Conservation (phyloP, 2,888 invertebrate genomes). For the Amorpha juglandis region DNA sequence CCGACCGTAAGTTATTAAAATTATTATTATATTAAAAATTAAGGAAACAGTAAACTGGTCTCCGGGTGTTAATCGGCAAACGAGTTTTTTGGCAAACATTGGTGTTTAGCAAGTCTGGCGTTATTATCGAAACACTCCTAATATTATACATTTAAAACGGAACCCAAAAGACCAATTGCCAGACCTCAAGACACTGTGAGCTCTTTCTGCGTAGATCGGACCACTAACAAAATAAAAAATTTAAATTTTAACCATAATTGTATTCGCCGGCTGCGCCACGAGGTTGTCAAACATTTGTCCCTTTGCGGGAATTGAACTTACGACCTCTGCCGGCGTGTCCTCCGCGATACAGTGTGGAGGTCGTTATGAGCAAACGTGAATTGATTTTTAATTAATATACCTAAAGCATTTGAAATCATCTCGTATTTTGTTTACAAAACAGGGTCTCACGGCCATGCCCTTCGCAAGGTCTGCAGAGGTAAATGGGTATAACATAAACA, state of each 20-base stretch:
- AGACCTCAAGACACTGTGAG: too few relatives aligned
- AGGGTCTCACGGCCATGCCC: not conserved
- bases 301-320: not conserved
- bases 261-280: too few relatives aligned
- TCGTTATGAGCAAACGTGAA: not conserved
- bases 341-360: not conserved
- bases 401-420: too few relatives aligned
- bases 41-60: not conserved
- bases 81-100: not conserved
- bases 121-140: not conserved
- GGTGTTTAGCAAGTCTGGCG: not conserved
- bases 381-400: not conserved
- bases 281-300: not conserved
- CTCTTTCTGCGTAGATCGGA: too few relatives aligned
- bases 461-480: too few relatives aligned
- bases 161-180: too few relatives aligned
- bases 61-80: not conserved
- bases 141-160: too few relatives aligned
- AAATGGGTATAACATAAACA: too few relatives aligned
- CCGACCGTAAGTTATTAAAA: not conserved
- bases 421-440: not conserved
- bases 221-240: too few relatives aligned
- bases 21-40: not conserved
- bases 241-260: too few relatives aligned
- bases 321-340: not conserved